Evolutionary conservation across 2,888 invertebrate species (phyloP), one percentile per base, ranked within the genome.

Genomic region (Bimastos eiseni): DNA sequence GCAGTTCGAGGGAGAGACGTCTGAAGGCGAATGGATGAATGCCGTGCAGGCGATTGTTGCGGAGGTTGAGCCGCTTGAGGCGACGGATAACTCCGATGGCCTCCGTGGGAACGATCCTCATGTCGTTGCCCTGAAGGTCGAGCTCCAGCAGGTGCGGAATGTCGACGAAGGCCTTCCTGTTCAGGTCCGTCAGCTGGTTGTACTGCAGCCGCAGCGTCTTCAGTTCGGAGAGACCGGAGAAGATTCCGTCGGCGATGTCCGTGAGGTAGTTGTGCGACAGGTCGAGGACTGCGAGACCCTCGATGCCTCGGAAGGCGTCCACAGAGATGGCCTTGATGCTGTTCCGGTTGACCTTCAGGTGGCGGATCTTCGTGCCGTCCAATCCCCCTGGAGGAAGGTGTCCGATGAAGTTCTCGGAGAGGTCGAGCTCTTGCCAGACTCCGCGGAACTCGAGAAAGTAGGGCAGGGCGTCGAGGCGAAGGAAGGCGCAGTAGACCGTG

Each of bases 41-140:
- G 33, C 89, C 37, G n/a, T 90, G 83, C 38, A 92, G 90, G 36
- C 91, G 92, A 44, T 92, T 92, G 90, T 92, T 92, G n/a, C 92
- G 89, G 36, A 92, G 83, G n/a, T 86, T 89, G 13, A 92, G 86
- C 24, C 89, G 55, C 33, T 90, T 90, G 24, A 92, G 91, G 41
- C 83, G 70, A 17, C 38, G 49, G n/a, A 92, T 89, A n/a, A 41
- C 88, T 34, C 84, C 86, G 19, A 92, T 84, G 36, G 91, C 91
- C 13, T 41, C 44, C 17, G 90, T 90, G 0, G 92, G 92, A 30
- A 92, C 90, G 55, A 55, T 38, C 15, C 86, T 90, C 37, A 92
- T 38, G 86, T 91, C 91, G 89, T 92, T 92, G 15, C 92, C 92
- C 34, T 91, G 86, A 8, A 92, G 90, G 70, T 92, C 92, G 83